Percentiles rank a stretch among this genome's conserved stretches.
Evolutionary conservation across 2,888 invertebrate species (phyloP).

Genomic region (Podotricha telesiphe): DNA sequence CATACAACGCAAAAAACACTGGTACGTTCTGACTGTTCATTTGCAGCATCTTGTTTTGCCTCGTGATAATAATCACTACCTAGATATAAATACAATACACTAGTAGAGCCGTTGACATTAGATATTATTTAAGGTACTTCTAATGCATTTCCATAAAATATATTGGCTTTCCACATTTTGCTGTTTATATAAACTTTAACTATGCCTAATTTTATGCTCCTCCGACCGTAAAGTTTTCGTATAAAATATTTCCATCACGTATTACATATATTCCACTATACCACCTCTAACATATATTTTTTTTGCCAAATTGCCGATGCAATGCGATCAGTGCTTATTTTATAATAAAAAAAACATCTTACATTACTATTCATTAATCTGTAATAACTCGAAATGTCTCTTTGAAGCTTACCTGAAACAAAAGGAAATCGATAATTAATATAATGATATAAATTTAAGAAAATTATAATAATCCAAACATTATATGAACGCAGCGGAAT

Average conservation of each 20-base stretch:
- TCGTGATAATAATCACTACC: not conserved
- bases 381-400: not conserved
- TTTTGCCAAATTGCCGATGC: too few species aligned
- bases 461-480: not conserved
- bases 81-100: not conserved
- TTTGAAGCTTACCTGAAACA: slow-evolving; percentile 39
- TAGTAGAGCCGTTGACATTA: not conserved
- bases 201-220: too few species aligned
- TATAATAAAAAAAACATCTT: not conserved
- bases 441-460: not conserved
- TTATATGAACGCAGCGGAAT: too few species aligned
- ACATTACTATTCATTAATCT: not conserved
- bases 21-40: not conserved
- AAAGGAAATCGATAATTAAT: slow-evolving; percentile 5
- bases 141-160: too few species aligned
- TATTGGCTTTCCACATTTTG: too few species aligned
- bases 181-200: too few species aligned
- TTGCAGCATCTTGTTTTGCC: not conserved
- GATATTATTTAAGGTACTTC: too few species aligned
- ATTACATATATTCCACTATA: too few species aligned
- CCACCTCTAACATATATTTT: too few species aligned
- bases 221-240: too few species aligned
- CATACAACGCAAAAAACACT: slow-evolving; percentile 19
- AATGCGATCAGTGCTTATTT: too few species aligned
- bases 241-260: too few species aligned